Evolutionary conservation across 2,113 vertebrate species (phyloP), one percentile per base, ranked within the genome.

Genomic region (Dunckerocampus dactyliophorus): DNA sequence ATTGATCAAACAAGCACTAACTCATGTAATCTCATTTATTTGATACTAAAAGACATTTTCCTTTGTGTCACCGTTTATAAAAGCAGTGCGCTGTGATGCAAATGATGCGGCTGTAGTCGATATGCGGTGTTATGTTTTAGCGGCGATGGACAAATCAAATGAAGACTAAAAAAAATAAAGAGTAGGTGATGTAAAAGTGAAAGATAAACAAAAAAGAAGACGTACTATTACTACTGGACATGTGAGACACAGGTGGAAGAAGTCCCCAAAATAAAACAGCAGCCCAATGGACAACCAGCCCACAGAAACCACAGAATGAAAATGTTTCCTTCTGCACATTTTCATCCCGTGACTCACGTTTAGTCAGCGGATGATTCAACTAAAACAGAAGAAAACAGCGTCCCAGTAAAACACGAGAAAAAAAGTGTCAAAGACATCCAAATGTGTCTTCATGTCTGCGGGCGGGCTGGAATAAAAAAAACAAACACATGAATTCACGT

Each of bases 261-360:
- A 4, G 21, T 5, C 31, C 31, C 31, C 4, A 7, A 34, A 34
- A 24, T 19, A 47, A n/a, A 47, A 47, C 47, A 19, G 13, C 49
- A 24, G 49, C 13, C 2, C 6, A 14, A 51, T 24, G 7, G n/a
- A 14, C 21, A 24, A 24, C 20, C 21, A 15, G 49, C 7, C 21
- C 49, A 4, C 55, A 46, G 62, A 57, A 52, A 21, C 47, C 51
- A 45, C 47, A 47, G n/a, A 8, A 37, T 42, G 39, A 24, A 31
- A 65, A 39, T 43, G 52, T 62, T 67, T 60, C 58, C 59, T 55
- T 17, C 53, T 45, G 53, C 45, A 62, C 61, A 61, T 79, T 69
- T 82, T 62, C 42, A 37, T 28, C 47, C 37, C 50, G 20, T 71
- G 76, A 79, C 43, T 76, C 76, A 77, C 21, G 3, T 51, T 53